Evolutionary conservation across 2,797 vertebrate species (phyloP), one percentile per base, ranked within the genome.

Genomic region (Cuniculus paca): DNA sequence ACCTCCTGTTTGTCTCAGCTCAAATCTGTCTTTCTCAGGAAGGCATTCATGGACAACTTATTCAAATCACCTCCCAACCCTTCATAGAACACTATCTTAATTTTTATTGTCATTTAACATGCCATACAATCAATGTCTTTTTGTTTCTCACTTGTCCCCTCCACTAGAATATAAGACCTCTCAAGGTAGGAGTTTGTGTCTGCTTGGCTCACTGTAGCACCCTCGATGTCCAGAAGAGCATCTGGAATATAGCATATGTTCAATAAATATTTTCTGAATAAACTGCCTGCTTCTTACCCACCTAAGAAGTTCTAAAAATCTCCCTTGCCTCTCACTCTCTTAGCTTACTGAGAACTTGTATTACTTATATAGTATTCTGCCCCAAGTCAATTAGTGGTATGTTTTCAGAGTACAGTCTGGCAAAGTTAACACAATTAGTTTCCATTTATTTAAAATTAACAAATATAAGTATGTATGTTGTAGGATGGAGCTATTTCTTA

Each of bases 201-300:
- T 81, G 16, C 74, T 93, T 82, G 75, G 75, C 36, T 90, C 77
- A 61, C 20, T 48, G 22, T 0, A 39, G 24, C 78, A 58, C 5
- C 31, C 22, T 9, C 22, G 80, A 36, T 84, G 52, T 60, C 14
- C 48, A 74, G 20, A 87, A 81, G 11, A 91, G 48, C 24, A 68
- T 48, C n/a, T 50, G 58, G n/a, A 68, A 90, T 36, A 63, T 58
- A 94, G 80, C 48, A 82, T 10, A 31, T 60, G 36, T 54, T 96
- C 88, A 85, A n/a, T 87, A 79, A 86, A 94, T 72, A 88, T 34
- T 70, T 84, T 36, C 39, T 90, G 70, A 61, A 63, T 70, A 79
- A 83, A 60, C 31, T 91, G 70, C n/a, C 79, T 42, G 61, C 14
- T 24, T 26, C 6, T 39, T 52, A 28, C 9, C 28, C 1, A 12